Base-by-base conservation (phyloP, 2,888 invertebrate species). In the Aspidiotus destructor region DNA sequence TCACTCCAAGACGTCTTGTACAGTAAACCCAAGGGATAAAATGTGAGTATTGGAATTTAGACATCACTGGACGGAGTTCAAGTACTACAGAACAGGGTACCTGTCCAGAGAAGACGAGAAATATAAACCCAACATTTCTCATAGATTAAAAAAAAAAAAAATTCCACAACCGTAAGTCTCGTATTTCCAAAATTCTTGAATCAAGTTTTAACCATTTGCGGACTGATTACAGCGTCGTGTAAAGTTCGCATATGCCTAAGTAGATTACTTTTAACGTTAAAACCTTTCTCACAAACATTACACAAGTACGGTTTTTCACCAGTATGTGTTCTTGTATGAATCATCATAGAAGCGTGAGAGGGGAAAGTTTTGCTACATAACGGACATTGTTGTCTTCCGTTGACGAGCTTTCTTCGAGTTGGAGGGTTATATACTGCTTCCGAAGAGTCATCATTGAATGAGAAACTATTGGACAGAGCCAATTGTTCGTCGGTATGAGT, bases 231-330 rank as follows among this genome's bases (percentile, higher is more conserved):
- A 77, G 85, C 85, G 77, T 87, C 86, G 79, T 88, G 88, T 71
- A 88, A 77, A 44, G 88, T 87, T 76, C 88, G 82, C 76, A 88
- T 77, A 76, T 88, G 88, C 72, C 88, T 82, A 72, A 87, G 76
- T 71, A 87, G 78, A 77, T 88, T 88, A 71, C 87, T 88, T 76
- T 88, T 88, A 72, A 88, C 88, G 77, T 87, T 87, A 78, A 88
- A 88, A 5, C 86, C 87, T 76, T 88, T 88, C 78, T 85, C 84
- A 80, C 88, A 88, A 62, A 84, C 81, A 17, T 85, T 85, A 78
- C 88, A 88, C 62, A 84, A 81, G 77, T 86, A 88, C 15, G 88
- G 87, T 68, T 84, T 82, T 77, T 88, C 88, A 78, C 85, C 85
- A 73, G 87, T 87, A 74, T 88, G 88, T 44, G 86, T 87, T 74